Conservation (phyloP, 2,113 vertebrate genomes). For the Odocoileus virginianus region DNA sequence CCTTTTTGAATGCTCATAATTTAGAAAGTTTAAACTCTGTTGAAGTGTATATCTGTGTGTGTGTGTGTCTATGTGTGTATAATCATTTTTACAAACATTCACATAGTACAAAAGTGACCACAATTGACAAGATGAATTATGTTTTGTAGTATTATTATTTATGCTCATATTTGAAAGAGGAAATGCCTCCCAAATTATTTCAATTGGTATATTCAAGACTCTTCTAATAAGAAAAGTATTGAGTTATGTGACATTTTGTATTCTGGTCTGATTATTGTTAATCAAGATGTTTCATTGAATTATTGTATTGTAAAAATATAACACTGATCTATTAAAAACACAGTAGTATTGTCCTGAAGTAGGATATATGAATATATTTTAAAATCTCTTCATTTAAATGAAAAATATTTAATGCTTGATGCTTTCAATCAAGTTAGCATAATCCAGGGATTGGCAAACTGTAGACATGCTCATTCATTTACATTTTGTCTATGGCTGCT, state of each 20-base stretch:
- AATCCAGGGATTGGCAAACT: not conserved
- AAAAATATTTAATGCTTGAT: conserved; percentile 5
- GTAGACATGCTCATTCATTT: not conserved
- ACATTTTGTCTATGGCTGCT: not conserved
- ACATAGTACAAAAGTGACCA: not conserved
- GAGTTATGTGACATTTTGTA: conserved; percentile 14
- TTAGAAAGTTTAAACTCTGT: conserved; percentile 42
- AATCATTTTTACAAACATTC: not conserved
- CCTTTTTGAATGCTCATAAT: conserved; percentile 28
- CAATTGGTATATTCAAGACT: conserved; percentile 41
- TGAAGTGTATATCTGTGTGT: not conserved
- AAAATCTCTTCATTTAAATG: conserved; percentile 6
- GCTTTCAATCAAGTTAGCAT: not conserved
- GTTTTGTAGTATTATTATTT: conserved; percentile 52
- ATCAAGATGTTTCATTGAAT: not conserved
- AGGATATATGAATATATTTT: not conserved
- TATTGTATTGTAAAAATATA: conserved; percentile 10
- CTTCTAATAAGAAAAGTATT: not conserved
- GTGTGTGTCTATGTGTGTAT: not conserved
- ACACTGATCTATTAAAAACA: conserved; percentile 33
- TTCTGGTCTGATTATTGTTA: not conserved
- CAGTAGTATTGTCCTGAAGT: not conserved
- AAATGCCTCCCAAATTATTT: conserved; percentile 61
- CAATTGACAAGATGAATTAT: not conserved
- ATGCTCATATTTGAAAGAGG: conserved; percentile 54